Conservation (phyloP, 2,888 invertebrate genomes). For the Periphyllus acericola region DNA sequence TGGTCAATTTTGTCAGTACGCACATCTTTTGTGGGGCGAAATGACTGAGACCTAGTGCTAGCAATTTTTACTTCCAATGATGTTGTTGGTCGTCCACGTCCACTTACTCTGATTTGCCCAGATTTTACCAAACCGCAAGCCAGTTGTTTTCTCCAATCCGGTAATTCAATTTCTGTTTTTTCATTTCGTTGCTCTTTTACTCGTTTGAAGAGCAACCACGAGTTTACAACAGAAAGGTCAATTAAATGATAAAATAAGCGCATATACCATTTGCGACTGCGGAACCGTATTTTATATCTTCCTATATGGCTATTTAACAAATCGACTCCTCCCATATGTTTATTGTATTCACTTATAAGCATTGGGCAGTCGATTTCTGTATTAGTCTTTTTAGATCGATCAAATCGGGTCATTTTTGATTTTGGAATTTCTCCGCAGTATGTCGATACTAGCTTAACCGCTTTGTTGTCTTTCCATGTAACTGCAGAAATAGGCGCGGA, state of each 20-base stretch:
- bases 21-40: neutral
- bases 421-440: slow-evolving; percentile 25
- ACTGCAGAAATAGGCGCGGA: neutral
- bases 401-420: neutral
- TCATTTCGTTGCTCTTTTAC: too few species aligned
- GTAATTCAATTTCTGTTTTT: too few species aligned
- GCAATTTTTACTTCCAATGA: neutral
- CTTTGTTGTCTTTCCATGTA: slow-evolving; percentile 12
- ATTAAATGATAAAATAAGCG: too few species aligned
- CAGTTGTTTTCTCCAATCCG: too few species aligned
- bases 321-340: neutral
- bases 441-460: neutral
- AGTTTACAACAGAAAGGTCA: too few species aligned
- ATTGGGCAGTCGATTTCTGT: neutral
- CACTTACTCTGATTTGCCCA: too few species aligned
- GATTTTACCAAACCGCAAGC: too few species aligned
- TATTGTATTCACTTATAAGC: neutral
- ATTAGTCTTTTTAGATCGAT: neutral
- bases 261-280: too few species aligned
- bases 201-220: too few species aligned
- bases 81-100: neutral
- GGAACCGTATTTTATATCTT: too few species aligned
- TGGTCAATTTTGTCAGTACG: neutral
- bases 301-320: neutral
- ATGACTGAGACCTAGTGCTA: neutral